Evolutionary conservation across 2,888 invertebrate genomes (phyloP).

Genomic region (Tillus elongatus): DNA sequence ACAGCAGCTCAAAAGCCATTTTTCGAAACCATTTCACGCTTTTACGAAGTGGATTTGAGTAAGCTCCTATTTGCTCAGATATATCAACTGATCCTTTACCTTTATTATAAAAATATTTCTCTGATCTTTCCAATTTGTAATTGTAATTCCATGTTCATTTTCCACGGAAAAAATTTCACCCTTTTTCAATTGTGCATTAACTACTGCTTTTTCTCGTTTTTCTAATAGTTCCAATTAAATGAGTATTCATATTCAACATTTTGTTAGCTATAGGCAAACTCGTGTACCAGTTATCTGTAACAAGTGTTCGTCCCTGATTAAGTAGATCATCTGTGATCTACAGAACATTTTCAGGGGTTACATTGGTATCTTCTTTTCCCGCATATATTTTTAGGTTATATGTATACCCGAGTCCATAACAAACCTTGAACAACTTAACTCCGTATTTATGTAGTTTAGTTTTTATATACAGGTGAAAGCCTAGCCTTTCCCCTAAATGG

Average conservation of each 20-base stretch:
- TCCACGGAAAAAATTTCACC: conserved; percentile 7
- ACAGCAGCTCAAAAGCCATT: conserved; percentile 1
- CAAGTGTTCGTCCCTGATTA: conserved; percentile 9
- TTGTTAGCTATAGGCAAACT: conserved; percentile 10
- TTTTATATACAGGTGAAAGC: conserved; percentile 6
- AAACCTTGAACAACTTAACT: conserved; percentile 7
- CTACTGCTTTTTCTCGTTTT: conserved; percentile 7
- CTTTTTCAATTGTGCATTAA: conserved; percentile 10
- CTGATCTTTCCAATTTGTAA: conserved; percentile 2
- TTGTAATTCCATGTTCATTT: not conserved
- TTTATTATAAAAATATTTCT: conserved; percentile 1
- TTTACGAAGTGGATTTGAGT: conserved; percentile 1
- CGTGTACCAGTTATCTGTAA: conserved; percentile 14
- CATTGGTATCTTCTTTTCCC: conserved; percentile 6
- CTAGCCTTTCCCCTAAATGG: conserved; percentile 2
- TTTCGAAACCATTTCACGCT: conserved; percentile 1
- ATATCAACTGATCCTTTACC: conserved; percentile 2
- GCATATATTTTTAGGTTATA: conserved; percentile 7
- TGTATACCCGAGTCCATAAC: conserved; percentile 5
- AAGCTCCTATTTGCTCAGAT: conserved; percentile 1
- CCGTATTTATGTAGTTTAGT: conserved; percentile 8
- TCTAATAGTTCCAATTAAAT: conserved; percentile 10
- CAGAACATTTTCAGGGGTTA: conserved; percentile 3
- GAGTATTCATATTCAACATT: conserved; percentile 12
- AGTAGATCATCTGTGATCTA: not conserved